A percentile compares a stretch with the other conserved stretches of the same genome.
These are phyloP conservation scores for Hydrophis major DNA, from an alignment of 2,797 vertebrate genomes.

Conservation along the genomic window DNA sequence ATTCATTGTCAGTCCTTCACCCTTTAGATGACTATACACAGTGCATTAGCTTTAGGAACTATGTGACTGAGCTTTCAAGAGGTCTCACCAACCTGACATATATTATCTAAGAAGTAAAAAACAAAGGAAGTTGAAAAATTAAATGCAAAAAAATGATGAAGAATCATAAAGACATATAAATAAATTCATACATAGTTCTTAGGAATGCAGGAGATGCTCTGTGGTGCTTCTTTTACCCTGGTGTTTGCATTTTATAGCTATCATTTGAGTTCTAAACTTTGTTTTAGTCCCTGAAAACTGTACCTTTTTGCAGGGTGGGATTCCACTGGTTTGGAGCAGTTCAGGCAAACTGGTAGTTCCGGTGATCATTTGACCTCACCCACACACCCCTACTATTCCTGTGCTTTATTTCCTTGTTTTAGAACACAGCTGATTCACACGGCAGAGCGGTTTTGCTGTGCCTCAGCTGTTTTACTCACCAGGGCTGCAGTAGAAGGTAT, in stretches of 20 bases:
- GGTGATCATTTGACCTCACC: no score
- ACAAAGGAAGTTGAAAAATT: background rate
- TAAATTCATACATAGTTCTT: background rate
- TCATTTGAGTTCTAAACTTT: background rate
- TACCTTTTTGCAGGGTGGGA: background rate
- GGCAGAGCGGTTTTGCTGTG: no score
- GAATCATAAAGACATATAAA: background rate
- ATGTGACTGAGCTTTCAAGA: background rate
- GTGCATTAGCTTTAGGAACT: background rate
- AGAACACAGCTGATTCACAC: no score
- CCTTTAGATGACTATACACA: background rate
- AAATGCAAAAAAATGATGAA: background rate
- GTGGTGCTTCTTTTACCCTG: background rate
- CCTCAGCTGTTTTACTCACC: no score
- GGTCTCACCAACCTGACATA: background rate
- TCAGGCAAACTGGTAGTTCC: no score
- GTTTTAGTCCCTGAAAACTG: background rate
- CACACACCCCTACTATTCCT: no score
- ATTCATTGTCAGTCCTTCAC: background rate
- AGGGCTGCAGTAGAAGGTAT: no score
- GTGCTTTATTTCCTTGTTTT: no score
- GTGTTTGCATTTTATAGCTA: background rate
- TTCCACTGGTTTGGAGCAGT: no score
- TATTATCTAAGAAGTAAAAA: background rate
- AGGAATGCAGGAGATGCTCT: background rate